Percentiles rank a stretch among this genome's conserved stretches.
Conservation (phyloP, 2,113 vertebrate species). For the Galbula dea region DNA sequence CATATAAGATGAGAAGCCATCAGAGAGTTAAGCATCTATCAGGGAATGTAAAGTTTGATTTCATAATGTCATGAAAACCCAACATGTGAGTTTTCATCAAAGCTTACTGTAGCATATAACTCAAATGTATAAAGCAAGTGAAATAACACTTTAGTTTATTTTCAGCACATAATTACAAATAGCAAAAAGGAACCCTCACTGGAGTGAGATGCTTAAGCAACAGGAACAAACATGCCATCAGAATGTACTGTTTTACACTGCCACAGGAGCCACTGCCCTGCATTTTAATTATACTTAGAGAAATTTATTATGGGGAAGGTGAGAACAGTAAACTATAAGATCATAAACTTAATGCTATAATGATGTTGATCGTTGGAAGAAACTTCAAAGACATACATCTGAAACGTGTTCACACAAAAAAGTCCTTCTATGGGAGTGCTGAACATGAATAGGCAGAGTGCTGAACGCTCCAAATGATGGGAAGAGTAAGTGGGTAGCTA, state of each 20-base stretch:
- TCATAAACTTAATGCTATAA: background rate
- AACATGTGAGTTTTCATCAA: constrained; percentile 22
- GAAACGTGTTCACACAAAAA: background rate
- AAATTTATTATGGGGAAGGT: constrained; percentile 1
- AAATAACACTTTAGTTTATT: constrained; percentile 36
- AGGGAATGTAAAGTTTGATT: background rate
- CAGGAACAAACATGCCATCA: constrained; percentile 41
- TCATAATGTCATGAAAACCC: background rate
- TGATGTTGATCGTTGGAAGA: constrained; percentile 27
- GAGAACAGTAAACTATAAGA: background rate
- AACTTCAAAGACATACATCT: constrained; percentile 6
- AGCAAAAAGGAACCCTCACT: background rate
- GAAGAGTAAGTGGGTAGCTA: background rate
- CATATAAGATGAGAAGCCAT: background rate
- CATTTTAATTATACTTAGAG: background rate
- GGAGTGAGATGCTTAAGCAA: background rate
- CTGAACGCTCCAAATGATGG: background rate
- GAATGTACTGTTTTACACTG: background rate
- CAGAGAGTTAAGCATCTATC: background rate
- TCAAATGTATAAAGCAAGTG: constrained; percentile 7
- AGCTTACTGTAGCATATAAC: background rate
- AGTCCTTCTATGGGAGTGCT: background rate
- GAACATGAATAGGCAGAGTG: background rate
- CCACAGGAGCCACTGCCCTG: background rate
- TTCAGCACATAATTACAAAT: constrained; percentile 53